Base-by-base conservation (phyloP, 2,888 invertebrate species). In the Automeris io region DNA sequence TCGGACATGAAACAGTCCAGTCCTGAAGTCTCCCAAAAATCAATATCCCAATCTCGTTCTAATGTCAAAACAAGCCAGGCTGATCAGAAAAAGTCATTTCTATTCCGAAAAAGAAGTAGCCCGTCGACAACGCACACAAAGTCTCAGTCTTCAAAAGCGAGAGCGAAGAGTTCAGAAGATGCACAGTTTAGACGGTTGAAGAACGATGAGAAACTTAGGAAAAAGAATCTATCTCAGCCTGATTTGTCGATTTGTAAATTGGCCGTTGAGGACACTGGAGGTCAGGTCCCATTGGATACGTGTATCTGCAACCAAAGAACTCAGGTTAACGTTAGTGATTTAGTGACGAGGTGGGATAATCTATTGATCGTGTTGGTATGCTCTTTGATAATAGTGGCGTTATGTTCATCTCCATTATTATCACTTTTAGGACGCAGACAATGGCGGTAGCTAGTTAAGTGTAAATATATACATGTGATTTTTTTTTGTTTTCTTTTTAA, bases 281-380 rank as follows among this genome's bases (percentile, higher is more conserved):
- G n/a, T n/a, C n/a, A 33, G 22, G 21, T 4, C 22, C n/a, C 31
- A 37, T 9, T 33, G 13, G 41, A 33, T 29, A 16, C 41, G 3
- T 44, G 54, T 18, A 9, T 13, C 0, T 43, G 49, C 5, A 31
- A 35, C 5, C 33, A 5, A 6, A 8, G 16, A 2, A 18, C 12
- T 12, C 18, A 18, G 35, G 13, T 8, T 5, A 12, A 40, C 5
- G 2, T 37, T 18, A 9, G 12, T 6, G 25, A 39, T 0, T 3
- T 48, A 6, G 5, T 51, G 9, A 44, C 22, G 18, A 42, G 52
- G 8, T 64, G 60, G 60, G 55, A 75, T 37, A 61, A 52, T 32
- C 41, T 73, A 5, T 43, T 63, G 6, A 34, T 60, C 6, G 42
- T 73, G 18, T 32, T 74, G 5, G 50, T 70, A 7, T 47, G 60